Evolutionary conservation across 2,888 invertebrate genomes (phyloP).

Genomic region (Mesoligia furuncula): DNA sequence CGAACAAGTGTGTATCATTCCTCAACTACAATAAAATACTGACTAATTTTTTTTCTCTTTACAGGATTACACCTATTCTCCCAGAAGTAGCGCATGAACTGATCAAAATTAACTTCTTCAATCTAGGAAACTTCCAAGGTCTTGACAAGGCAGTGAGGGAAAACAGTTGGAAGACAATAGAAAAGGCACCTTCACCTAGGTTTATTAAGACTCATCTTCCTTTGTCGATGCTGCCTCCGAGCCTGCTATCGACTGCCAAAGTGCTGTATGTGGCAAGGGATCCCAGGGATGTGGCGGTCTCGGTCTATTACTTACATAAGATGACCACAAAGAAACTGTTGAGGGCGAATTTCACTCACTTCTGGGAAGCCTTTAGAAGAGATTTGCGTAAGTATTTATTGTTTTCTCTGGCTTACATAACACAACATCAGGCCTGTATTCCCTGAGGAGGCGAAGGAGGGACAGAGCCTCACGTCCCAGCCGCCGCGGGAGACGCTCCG

Average conservation of each 20-base stretch:
- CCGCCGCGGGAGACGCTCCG: too few relatives aligned
- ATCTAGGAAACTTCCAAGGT: conserved; percentile 84
- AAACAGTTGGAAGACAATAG: conserved; percentile 81
- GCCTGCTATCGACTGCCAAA: conserved; percentile 85
- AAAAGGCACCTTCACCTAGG: conserved; percentile 86
- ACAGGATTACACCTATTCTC: conserved; percentile 79
- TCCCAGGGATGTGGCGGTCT: conserved; percentile 93
- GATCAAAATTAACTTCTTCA: conserved; percentile 84
- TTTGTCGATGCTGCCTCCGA: conserved; percentile 90
- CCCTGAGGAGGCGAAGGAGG: too few relatives aligned
- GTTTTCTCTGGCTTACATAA: background rate
- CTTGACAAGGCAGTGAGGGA: conserved; percentile 77
- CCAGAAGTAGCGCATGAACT: conserved; percentile 84
- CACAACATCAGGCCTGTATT: background rate
- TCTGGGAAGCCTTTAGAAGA: conserved; percentile 91
- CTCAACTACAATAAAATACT: background rate
- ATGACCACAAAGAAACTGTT: conserved; percentile 88
- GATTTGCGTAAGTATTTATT: conserved; percentile 88
- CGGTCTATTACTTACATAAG: conserved; percentile 92
- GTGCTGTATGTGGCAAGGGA: conserved; percentile 93
- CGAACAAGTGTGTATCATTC: background rate
- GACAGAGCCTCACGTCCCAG: too few relatives aligned
- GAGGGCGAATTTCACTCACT: conserved; percentile 89
- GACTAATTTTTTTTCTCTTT: conserved; percentile 16
- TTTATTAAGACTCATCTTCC: conserved; percentile 93